Evolutionary conservation across 2,888 invertebrate species (phyloP), one percentile per base, ranked within the genome.

Genomic region (Agrochola macilenta): DNA sequence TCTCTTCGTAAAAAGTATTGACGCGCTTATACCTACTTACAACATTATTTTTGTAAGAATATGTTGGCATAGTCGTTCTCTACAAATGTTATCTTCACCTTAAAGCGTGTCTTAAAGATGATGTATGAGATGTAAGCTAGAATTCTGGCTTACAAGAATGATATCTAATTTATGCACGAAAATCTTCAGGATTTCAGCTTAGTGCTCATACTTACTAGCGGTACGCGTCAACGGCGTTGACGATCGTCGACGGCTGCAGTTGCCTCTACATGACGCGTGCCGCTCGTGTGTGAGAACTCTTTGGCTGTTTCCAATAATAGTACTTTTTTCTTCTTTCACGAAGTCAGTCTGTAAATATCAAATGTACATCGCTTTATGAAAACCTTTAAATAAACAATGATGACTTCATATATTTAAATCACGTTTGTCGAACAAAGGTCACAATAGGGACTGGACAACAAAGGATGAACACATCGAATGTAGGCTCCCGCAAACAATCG

Each of bases 401-500:
- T 63, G 68, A 60, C 52, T 26, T 60, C 35, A 81, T 66, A 39
- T 69, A 74, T 80, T 46, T 49, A 5, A 58, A 58, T 54, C n/a
- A 14, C 11, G 5, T 39, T 54, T 74, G n/a, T 14, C 35, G 49
- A 63, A 68, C 54, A 72, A 78, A 63, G 46, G 46, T 30, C 26
- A 54, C 54, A 61, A 81, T 61, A 49, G 30, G 23, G 12, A 17
- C 12, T n/a, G 7, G 35, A 68, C 46, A 69, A 52, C 35, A 79
- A 76, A 60, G 39, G 73, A 76, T 72, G 61, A 70, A 52, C 58
- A 20, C 69, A 43, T 83, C 61, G 49, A 74, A 70, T 65, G 30
- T 63, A 43, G 43, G 11, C 39, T 43, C 9, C 39, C 39, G 39
- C 9, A 43, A 43, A 43, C 39, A 39, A 5, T 4, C 35, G 35